Percentiles rank a stretch among this genome's conserved stretches.
phyloP scores from a whole-genome alignment of 1,140 invertebrate genomes.

The Sogatella furcifera region DNA sequence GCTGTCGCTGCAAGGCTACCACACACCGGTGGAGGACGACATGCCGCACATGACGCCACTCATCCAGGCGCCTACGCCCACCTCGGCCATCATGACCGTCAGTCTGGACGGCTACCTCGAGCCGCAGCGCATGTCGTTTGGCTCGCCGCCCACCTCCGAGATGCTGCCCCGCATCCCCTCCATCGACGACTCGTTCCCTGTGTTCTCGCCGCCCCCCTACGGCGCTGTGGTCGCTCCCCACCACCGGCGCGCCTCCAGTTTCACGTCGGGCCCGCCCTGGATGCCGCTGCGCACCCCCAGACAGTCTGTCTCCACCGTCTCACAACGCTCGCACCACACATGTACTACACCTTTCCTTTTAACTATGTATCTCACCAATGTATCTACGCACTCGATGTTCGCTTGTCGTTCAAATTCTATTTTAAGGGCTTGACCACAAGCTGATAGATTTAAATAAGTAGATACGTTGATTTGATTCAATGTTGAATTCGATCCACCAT shows the following conservation, averaged over 20 bases:
- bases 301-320: constrained; percentile 56
- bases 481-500: too few species aligned
- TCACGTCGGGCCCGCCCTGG: constrained; percentile 43
- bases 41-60: constrained; percentile 40
- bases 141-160: constrained; percentile 55
- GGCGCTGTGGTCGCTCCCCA: constrained; percentile 29
- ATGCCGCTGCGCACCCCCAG: constrained; percentile 40
- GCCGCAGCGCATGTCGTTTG: constrained; percentile 61
- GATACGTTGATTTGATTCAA: too few species aligned
- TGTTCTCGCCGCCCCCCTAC: constrained; percentile 70
- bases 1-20: constrained; percentile 48
- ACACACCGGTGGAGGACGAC: constrained; percentile 40
- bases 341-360: constrained; percentile 44
- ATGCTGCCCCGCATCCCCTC: constrained; percentile 40
- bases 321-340: constrained; percentile 65
- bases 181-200: constrained; percentile 68
- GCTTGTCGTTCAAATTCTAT: too few species aligned
- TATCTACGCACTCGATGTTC: too few species aligned
- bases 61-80: constrained; percentile 59
- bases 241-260: constrained; percentile 17
- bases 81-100: constrained; percentile 69
- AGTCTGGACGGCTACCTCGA: constrained; percentile 79
- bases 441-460: too few species aligned
- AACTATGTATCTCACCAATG: too few species aligned
- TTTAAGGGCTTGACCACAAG: too few species aligned